A percentile compares a stretch with the other conserved stretches of the same genome.
phyloP scores from a whole-genome alignment of 2,888 invertebrate genomes.

The Drosophila algonquin region DNA sequence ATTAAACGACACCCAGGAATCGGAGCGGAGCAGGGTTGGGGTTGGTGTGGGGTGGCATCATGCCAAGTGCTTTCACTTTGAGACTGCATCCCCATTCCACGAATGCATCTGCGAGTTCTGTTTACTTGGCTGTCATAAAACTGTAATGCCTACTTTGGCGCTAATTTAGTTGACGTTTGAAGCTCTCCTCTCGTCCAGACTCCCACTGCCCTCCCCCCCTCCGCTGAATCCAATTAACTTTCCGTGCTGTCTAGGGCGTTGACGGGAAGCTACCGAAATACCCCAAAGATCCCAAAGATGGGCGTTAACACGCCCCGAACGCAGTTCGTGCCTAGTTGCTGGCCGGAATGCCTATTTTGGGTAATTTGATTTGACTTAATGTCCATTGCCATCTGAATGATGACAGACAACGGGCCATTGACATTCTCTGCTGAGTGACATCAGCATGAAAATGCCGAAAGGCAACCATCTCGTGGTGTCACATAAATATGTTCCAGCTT shows the following conservation, averaged over 20 bases:
- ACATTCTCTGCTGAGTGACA: conserved; percentile 36
- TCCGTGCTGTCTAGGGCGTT: not conserved
- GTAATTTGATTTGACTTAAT: conserved; percentile 45
- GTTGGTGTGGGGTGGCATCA: conserved; percentile 17
- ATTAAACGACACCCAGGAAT: conserved; percentile 76
- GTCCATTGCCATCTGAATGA: conserved; percentile 48
- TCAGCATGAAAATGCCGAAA: conserved; percentile 6
- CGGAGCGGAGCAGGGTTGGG: conserved; percentile 59
- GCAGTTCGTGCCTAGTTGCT: conserved; percentile 29
- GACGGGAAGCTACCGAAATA: conserved; percentile 31
- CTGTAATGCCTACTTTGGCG: conserved; percentile 79
- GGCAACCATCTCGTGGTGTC: conserved; percentile 10
- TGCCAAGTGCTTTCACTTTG: conserved; percentile 58
- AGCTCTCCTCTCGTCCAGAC: conserved; percentile 24
- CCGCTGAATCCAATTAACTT: conserved; percentile 36
- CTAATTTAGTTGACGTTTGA: conserved; percentile 76
- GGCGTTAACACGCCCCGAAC: conserved; percentile 28
- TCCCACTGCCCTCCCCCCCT: conserved; percentile 1
- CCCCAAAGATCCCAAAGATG: conserved; percentile 17
- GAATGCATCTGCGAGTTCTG: conserved; percentile 42
- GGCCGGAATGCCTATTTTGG: conserved; percentile 34
- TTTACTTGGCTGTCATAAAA: conserved; percentile 78
- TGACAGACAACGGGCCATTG: conserved; percentile 44
- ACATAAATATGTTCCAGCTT: conserved; percentile 27
- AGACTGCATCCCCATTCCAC: conserved; percentile 1